Base-by-base conservation (phyloP, 2,888 invertebrate species). In the Hoplodrina ambigua region DNA sequence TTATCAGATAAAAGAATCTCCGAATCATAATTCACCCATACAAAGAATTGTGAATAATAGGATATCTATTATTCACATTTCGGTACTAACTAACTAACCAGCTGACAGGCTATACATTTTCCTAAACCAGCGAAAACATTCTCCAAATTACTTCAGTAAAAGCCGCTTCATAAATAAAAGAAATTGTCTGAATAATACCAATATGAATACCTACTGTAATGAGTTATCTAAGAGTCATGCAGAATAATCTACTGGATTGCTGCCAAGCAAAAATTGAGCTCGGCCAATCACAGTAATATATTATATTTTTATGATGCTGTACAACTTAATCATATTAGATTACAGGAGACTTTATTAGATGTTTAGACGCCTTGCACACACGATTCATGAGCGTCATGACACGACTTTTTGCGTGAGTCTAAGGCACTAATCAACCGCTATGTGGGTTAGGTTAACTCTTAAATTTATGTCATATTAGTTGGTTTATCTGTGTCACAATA, bases 401-500 rank as follows among this genome's bases (percentile, higher is more conserved):
- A 68, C 54, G 20, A 80, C 64, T 78, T 82, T 82, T 82, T 84
- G 69, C 66, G 55, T n/a, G 53, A 67, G 61, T 70, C 64, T 72
- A 56, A 56, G 60, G 41, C 69, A 69, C 78, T 80, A 82, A 83
- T 81, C 73, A 84, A 70, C 53, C 7, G 59, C 52, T 56, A 81
- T 76, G 72, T 73, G 54, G 70, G 75, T 82, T 79, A 80, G 63
- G 61, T 61, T 78, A 61, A 75, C 71, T 75, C 65, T 72, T 69
- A 74, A 75, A 84, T 82, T 72, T 78, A 82, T 81, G 70, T 73
- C 70, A 75, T 72, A 62, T 82, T 75, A 67, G 71, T 69, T 70
- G 41, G 55, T 78, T 64, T 84, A 81, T 77, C 69, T 84, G 70
- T 84, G 79, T 73, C 84, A 84, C 74, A 79, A 78, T 78, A 68